phyloP scores from a whole-genome alignment of 2,888 invertebrate genomes.

The Drosophila formosana region DNA sequence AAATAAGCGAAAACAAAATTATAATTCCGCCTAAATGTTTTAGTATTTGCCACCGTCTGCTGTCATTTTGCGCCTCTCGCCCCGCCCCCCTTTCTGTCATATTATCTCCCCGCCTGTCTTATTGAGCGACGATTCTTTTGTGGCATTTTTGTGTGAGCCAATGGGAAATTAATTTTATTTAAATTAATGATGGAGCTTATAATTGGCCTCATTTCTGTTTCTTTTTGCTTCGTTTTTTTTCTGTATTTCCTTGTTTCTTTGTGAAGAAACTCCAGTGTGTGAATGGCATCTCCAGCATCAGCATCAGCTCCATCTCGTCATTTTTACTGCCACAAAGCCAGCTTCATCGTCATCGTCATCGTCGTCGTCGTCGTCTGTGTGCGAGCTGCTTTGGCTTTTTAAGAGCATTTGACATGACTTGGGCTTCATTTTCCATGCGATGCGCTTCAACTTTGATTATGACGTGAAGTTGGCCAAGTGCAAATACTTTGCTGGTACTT shows the following conservation, averaged over 20 bases:
- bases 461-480: constrained; percentile 79
- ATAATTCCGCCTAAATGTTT: constrained; percentile 78
- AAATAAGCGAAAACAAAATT: constrained; percentile 73
- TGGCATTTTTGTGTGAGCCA: constrained; percentile 47
- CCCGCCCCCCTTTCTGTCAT: background rate
- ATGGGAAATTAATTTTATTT: constrained; percentile 76
- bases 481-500: constrained; percentile 78
- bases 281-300: constrained; percentile 43
- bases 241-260: constrained; percentile 17
- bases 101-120: constrained; percentile 17
- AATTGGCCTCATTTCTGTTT: constrained; percentile 72
- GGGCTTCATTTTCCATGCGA: constrained; percentile 59
- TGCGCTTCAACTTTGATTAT: constrained; percentile 76
- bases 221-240: constrained; percentile 31
- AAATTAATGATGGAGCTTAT: constrained; percentile 79
- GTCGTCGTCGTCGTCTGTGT: constrained; percentile 5
- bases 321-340: constrained; percentile 33
- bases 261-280: constrained; percentile 53
- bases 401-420: constrained; percentile 78
- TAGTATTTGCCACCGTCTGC: constrained; percentile 71
- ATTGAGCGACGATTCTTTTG: constrained; percentile 55
- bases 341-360: constrained; percentile 25
- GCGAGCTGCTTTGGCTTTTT: constrained; percentile 53
- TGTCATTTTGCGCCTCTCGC: constrained; percentile 35
- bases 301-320: constrained; percentile 29